phyloP scores from a whole-genome alignment of 2,113 vertebrate genomes.

The Apistogramma diplotaenia region DNA sequence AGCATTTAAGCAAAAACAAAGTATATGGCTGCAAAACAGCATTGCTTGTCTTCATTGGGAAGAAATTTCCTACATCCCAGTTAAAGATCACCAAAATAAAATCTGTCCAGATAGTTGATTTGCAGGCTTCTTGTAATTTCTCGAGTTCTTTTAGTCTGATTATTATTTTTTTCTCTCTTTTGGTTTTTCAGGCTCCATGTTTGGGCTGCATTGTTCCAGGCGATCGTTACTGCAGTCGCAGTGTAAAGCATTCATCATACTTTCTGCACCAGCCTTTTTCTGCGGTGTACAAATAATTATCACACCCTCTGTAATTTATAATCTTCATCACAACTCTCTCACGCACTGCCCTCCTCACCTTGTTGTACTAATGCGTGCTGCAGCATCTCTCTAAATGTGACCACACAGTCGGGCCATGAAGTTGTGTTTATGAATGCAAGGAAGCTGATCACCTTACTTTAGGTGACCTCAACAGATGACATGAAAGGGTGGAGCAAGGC shows the following conservation, averaged over 20 bases:
- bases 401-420: background rate
- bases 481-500: no score
- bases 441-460: background rate
- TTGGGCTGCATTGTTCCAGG: background rate
- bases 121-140: no score
- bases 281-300: constrained; percentile 21
- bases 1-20: no score
- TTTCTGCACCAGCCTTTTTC: background rate
- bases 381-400: background rate
- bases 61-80: background rate
- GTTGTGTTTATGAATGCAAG: background rate
- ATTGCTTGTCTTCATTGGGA: no score
- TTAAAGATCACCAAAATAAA: background rate
- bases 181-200: background rate
- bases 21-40: no score
- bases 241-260: constrained; percentile 12
- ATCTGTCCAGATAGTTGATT: background rate
- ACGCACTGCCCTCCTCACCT: background rate
- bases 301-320: background rate
- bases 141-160: background rate
- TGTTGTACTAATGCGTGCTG: background rate
- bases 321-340: background rate
- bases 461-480: no score
- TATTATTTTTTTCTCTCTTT: no score
- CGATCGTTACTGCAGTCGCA: background rate